Base-by-base conservation (phyloP, 2,797 vertebrate species). In the Notolepis coatsorum region DNA sequence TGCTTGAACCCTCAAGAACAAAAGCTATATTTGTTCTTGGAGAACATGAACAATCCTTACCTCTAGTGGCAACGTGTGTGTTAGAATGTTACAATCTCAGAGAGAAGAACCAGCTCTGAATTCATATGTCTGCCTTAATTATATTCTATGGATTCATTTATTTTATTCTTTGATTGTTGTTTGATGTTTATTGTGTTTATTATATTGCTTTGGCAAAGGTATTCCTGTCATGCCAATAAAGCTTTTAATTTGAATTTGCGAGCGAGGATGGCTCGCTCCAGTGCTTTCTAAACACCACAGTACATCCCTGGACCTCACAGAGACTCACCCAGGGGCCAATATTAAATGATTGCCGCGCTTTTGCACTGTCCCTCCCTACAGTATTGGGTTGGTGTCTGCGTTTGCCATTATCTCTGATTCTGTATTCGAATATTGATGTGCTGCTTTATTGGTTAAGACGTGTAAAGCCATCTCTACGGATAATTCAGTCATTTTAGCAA, bases 251-350 rank as follows among this genome's bases (percentile, higher is more conserved):
- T 7, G 13, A 12, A 12, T 9, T 23, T 12, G 20, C 38, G 61
- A 51, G 13, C 68, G 43, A 57, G 61, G 50, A 71, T 48, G 65
- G 27, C 39, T 57, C 61, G 68, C 54, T 45, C 17, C 27, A 18
- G 24, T 27, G 60, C 27, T 31, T 42, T 23, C 24, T 27, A 31
- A 31, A 25, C 25, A 50, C 46, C 10, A 7, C 46, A 3, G 15
- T 41, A 45, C 18, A 30, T 21, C 50, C 17, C 43, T 59, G 25
- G 53, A 65, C 46, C 28, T 41, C n/a, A 38, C 46, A 4, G 18
- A 50, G 15, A 18, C 12, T 35, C 8, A 51, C 8, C 33, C 2
- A 30, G 8, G 20, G 17, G 47, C 27, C 28, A 18, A 8, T 31
- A 10, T 50, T 46, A 9, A 46, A 10, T 15, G 3, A n/a, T 15